Base-by-base conservation (phyloP, 2,888 invertebrate genomes). In the Galerucella nymphaeae region DNA sequence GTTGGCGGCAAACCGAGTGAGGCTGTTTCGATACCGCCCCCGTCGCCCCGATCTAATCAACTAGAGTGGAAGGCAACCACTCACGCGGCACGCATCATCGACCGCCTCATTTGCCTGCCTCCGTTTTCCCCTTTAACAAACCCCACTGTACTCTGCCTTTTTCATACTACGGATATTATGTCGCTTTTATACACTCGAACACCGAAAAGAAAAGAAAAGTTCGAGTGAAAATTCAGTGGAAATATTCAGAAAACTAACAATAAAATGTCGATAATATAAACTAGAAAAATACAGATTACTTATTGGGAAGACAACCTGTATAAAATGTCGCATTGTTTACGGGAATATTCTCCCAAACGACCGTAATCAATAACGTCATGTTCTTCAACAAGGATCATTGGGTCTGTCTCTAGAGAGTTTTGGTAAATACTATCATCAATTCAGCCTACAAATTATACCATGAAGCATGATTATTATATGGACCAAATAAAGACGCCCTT, bases 381-480 rank as follows among this genome's bases (percentile, higher is more conserved):
- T 45, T 63, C 68, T 75, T 57, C 71, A 67, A 57, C 64, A 30
- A 53, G 63, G 76, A 80, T 80, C 79, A 79, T 74, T 73, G 70
- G 18, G n/a, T 65, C 71, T 63, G 48, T 78, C 82, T 77, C 80
- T 16, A 23, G 82, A 79, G 82, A 81, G 75, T 76, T 73, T 80
- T 76, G 76, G 82, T 78, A 84, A 84, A 84, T 83, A 84, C 82
- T 83, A 80, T 82, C 81, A 80, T 80, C 81, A 82, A 83, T 82
- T 80, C 80, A 78, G 79, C 80, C 66, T 72, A 82, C 84, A 84
- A 84, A 84, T 84, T 84, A 83, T 81, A 81, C 81, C 82, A 79
- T 83, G 81, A 83, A 82, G 80, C 79, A 81, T 80, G 81, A 76
- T 76, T 79, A 74, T 75, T 71, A 74, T 78, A 75, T 75, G 73